Evolutionary conservation across 2,888 invertebrate genomes (phyloP).

Genomic region (Chymomyza procnemis): DNA sequence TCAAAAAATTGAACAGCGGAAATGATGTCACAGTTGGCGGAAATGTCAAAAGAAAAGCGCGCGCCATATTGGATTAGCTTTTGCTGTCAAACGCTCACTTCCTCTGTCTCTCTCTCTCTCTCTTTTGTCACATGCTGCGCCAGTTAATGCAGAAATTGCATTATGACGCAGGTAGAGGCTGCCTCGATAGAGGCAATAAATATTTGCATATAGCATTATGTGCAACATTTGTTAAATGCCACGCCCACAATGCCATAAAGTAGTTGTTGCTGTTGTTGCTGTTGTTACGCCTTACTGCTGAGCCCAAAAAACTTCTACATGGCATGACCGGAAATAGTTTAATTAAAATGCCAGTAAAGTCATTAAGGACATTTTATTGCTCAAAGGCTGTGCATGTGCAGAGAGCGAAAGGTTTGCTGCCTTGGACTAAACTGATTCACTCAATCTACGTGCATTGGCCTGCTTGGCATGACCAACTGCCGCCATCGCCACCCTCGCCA

Average conservation of each 20-base stretch:
- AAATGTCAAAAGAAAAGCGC: constrained; percentile 52
- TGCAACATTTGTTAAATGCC: constrained; percentile 32
- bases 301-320: background rate
- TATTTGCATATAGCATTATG: constrained; percentile 63
- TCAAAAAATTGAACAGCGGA: constrained; percentile 65
- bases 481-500: too few species aligned
- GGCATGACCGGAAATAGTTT: constrained; percentile 65
- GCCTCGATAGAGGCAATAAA: constrained; percentile 44
- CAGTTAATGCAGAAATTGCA: constrained; percentile 68
- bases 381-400: constrained; percentile 22
- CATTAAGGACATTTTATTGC: constrained; percentile 64
- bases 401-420: constrained; percentile 22
- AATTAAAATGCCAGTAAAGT: constrained; percentile 71
- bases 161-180: constrained; percentile 45
- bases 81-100: constrained; percentile 5
- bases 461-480: background rate
- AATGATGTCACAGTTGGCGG: constrained; percentile 67
- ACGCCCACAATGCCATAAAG: constrained; percentile 32
- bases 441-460: background rate
- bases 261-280: background rate
- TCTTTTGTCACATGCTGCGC: constrained; percentile 52
- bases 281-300: background rate
- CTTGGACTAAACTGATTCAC: constrained; percentile 6
- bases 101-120: too few species aligned
- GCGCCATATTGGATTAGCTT: constrained; percentile 10